A percentile compares a stretch with the other conserved stretches of the same genome.
phyloP scores from a whole-genome alignment of 2,888 invertebrate genomes.

The Acanthococcus lagerstroemiae region DNA sequence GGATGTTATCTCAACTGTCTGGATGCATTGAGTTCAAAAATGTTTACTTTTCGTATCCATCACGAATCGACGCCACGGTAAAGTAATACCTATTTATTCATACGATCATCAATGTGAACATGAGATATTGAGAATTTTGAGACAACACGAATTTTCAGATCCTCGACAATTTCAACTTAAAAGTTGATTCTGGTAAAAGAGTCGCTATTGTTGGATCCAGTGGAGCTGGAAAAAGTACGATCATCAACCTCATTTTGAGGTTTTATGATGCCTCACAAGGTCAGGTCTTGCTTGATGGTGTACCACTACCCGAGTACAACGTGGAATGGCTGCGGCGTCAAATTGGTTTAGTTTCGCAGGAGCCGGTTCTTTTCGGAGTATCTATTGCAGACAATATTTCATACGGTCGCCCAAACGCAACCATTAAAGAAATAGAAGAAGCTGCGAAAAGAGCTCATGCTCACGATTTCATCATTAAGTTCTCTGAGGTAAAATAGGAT shows the following conservation, averaged over 20 bases:
- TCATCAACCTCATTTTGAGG: constrained; percentile 60
- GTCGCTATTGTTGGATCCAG: constrained; percentile 64
- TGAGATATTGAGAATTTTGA: too few species aligned
- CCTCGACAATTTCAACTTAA: constrained; percentile 55
- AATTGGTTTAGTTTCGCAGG: constrained; percentile 84
- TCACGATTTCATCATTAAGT: too few species aligned
- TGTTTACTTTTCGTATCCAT: constrained; percentile 71
- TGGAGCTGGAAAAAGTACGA: constrained; percentile 71
- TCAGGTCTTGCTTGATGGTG: constrained; percentile 54
- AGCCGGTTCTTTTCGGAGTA: constrained; percentile 60
- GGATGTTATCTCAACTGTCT: constrained; percentile 38
- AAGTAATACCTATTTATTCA: too few species aligned
- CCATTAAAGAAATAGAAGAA: constrained; percentile 40
- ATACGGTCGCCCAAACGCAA: constrained; percentile 44
- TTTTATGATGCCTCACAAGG: constrained; percentile 62
- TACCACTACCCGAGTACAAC: constrained; percentile 59
- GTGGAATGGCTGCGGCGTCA: too few species aligned
- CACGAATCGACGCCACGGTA: constrained; percentile 52
- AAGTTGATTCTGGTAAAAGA: constrained; percentile 60
- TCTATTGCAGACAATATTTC: constrained; percentile 51
- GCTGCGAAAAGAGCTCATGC: constrained; percentile 43
- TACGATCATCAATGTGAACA: too few species aligned
- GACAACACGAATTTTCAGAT: too few species aligned
- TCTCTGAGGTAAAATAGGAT: too few species aligned
- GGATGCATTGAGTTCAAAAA: constrained; percentile 62